A percentile compares a stretch with the other conserved stretches of the same genome.
Evolutionary conservation across 2,113 vertebrate genomes (phyloP).

Genomic region (Neodontobutis hainanensis): DNA sequence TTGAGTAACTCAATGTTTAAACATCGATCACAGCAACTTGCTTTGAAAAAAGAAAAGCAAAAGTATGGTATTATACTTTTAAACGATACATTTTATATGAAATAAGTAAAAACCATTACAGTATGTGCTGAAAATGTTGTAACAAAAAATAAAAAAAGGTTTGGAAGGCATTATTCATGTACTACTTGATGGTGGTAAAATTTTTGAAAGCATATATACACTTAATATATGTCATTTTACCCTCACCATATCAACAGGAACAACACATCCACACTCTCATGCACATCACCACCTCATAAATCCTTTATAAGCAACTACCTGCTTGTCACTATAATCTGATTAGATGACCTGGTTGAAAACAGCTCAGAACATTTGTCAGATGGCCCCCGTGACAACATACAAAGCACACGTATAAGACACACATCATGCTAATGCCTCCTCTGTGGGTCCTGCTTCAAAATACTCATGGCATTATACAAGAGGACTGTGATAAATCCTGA

Average conservation of each 20-base stretch:
- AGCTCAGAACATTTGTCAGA: conserved; percentile 37
- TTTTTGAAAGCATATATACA: neutral
- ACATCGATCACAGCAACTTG: too few species aligned
- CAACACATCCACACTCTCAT: neutral
- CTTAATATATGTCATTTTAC: conserved; percentile 6
- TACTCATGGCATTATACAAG: conserved; percentile 47
- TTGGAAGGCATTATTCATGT: neutral
- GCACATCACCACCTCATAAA: conserved; percentile 39
- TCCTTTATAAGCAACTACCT: conserved; percentile 43
- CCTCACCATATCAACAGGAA: conserved; percentile 37
- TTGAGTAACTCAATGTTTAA: too few species aligned
- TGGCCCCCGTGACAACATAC: conserved; percentile 32
- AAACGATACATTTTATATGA: too few species aligned
- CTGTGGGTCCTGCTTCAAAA: conserved; percentile 42
- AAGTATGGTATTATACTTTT: too few species aligned
- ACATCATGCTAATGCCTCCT: conserved; percentile 47
- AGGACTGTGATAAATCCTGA: conserved; percentile 57
- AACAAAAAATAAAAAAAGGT: neutral
- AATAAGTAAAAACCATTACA: too few species aligned
- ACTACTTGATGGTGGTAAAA: neutral
- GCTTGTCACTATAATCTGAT: conserved; percentile 43
- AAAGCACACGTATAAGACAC: conserved; percentile 29
- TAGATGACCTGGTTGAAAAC: conserved; percentile 37
- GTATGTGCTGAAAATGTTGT: too few species aligned
- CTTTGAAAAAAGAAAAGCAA: too few species aligned